A percentile compares a stretch with the other conserved stretches of the same genome.
Evolutionary conservation across 2,113 vertebrate species (phyloP).

Genomic region (Anas platyrhynchos): DNA sequence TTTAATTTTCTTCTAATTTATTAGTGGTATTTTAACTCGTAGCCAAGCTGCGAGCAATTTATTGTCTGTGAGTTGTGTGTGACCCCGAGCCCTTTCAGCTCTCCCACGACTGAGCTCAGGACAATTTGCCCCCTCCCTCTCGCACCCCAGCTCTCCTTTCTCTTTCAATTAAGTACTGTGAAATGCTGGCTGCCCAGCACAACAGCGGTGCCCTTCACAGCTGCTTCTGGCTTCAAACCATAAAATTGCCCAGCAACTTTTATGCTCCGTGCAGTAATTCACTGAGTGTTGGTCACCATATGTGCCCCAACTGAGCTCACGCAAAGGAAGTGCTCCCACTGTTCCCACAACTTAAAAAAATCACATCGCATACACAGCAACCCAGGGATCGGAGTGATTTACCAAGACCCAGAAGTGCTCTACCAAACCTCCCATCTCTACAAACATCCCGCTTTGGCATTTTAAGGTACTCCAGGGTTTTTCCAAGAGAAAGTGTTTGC

Average conservation of each 20-base stretch:
- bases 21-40: not conserved
- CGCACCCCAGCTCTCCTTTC: not conserved
- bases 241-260: not conserved
- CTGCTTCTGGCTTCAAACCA: not conserved
- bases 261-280: not conserved
- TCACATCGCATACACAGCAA: fast-evolving
- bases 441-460: not conserved
- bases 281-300: not conserved
- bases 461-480: not conserved
- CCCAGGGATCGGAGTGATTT: not conserved
- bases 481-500: not conserved
- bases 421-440: not conserved
- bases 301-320: not conserved
- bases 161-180: not conserved
- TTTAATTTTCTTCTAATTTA: not conserved
- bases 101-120: not conserved
- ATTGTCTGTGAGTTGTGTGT: not conserved
- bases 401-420: not conserved
- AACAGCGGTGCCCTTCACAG: not conserved
- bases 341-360: not conserved
- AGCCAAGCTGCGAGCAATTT: not conserved
- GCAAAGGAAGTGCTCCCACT: not conserved
- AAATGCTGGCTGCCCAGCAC: not conserved
- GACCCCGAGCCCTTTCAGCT: not conserved
- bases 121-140: not conserved